These are phyloP conservation scores for Dermochelys coriacea DNA, from an alignment of 2,797 vertebrate genomes.

Conservation along the genomic window DNA sequence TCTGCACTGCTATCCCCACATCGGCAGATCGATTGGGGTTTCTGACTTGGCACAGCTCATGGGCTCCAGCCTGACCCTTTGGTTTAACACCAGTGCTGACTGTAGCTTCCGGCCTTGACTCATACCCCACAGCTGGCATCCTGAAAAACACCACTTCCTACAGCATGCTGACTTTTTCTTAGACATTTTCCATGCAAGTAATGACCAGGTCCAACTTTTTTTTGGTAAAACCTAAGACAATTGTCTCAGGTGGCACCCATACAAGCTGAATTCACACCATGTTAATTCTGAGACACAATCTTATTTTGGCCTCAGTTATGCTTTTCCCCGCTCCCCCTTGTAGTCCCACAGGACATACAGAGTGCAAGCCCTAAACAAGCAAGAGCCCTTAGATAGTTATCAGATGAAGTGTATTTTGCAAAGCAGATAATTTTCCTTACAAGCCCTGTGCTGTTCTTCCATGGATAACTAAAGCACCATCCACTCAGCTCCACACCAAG, in stretches of 20 bases:
- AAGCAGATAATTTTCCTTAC: neutral
- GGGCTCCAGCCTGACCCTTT: neutral
- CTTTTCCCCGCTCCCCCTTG: neutral
- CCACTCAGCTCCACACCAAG: neutral
- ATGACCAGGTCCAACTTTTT: neutral
- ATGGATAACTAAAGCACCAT: neutral
- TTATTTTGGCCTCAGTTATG: neutral
- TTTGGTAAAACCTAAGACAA: accelerated
- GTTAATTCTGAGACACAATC: neutral
- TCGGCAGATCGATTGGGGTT: too few relatives aligned
- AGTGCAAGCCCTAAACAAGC: neutral
- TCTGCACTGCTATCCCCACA: neutral
- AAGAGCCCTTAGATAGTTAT: neutral
- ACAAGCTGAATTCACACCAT: neutral
- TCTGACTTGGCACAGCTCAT: too few relatives aligned
- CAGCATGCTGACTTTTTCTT: accelerated
- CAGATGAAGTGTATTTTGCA: neutral
- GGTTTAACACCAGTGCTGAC: neutral
- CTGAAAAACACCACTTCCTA: too few relatives aligned
- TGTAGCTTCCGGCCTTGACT: neutral
- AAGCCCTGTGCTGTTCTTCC: neutral
- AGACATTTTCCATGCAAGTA: neutral
- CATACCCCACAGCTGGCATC: too few relatives aligned
- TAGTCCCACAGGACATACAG: neutral
- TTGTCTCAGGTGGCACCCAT: neutral